Base-by-base conservation (phyloP, 2,113 vertebrate species). In the Polyodon spathula region DNA sequence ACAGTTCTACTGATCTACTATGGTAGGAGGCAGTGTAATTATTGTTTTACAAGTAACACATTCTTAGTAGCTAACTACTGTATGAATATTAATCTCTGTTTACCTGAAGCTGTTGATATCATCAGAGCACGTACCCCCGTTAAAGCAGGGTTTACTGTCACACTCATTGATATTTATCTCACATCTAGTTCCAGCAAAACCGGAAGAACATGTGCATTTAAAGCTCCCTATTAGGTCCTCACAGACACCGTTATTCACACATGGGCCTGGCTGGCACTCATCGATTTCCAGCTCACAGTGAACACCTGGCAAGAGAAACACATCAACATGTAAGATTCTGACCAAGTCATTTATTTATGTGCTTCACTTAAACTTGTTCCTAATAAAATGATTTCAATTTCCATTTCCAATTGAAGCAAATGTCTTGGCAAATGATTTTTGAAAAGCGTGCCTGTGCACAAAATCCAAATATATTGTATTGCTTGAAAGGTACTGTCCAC, bases 141-240 rank as follows among this genome's bases (percentile, higher is more conserved):
- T 95, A 64, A 87, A 82, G 68, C 95, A 98, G 4, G 94, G 95
- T 67, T 85, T 70, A 60, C 89, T 95, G 75, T 88, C 74, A 74
- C 96, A 98, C 16, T 98, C 95, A 54, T 99, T 87, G 0, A 90
- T 51, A 58, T 99, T 84, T 63, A 88, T 82, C 77, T 98, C 94
- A 63, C 96, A 99, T 8, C 75, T 59, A 52, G 84, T 75, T 53
- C 96, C 95, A 9, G 78, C 74, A 83, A 93, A 98, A 60, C 96
- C 96, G 4, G 71, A 69, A 3, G 78, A 78, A 58, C 96, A 99
- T 56, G 81, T 84, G 76, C 96, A 99, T 40, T 75, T 69, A 74
- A 92, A 99, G 8, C 86, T 74, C 0, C 87, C 91, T 4, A 84
- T 77, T 70, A 82, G 61, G 78, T 99, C 93, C 71, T 90, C 90